A percentile compares a stretch with the other conserved stretches of the same genome.
Evolutionary conservation across 2,113 vertebrate species (phyloP).

Genomic region (Chauna torquata): DNA sequence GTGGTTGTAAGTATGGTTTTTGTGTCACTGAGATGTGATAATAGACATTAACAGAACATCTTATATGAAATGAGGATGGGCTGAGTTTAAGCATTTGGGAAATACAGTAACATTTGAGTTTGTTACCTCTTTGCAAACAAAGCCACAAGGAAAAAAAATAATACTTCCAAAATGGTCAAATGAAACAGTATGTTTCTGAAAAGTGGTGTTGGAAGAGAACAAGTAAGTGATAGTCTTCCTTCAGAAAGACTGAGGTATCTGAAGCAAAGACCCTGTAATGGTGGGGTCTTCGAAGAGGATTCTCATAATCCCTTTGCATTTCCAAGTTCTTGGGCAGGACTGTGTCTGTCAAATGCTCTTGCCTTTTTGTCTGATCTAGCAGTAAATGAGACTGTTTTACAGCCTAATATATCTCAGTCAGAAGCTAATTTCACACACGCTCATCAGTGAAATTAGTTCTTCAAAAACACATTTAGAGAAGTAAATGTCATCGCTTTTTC

Average conservation of each 20-base stretch:
- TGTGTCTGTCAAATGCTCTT: neutral
- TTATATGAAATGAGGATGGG: neutral
- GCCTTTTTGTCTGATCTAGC: conserved; percentile 17
- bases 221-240: neutral
- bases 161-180: neutral
- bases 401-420: conserved; percentile 39
- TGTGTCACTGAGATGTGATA: neutral
- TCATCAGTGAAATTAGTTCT: conserved; percentile 56
- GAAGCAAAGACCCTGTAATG: neutral
- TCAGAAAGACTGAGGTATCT: neutral
- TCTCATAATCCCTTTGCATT: neutral
- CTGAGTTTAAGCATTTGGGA: neutral
- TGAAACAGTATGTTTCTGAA: neutral
- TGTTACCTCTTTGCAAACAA: neutral
- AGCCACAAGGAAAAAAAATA: neutral
- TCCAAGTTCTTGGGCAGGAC: conserved; percentile 9
- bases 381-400: conserved; percentile 34
- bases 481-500: conserved; percentile 19
- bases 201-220: neutral
- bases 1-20: neutral
- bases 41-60: neutral
- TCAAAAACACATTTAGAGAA: conserved; percentile 41
- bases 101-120: neutral
- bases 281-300: neutral
- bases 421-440: conserved; percentile 43